These are phyloP conservation scores for Rhynchomys soricoides DNA, from an alignment of 2,113 vertebrate species.

Conservation along the genomic window DNA sequence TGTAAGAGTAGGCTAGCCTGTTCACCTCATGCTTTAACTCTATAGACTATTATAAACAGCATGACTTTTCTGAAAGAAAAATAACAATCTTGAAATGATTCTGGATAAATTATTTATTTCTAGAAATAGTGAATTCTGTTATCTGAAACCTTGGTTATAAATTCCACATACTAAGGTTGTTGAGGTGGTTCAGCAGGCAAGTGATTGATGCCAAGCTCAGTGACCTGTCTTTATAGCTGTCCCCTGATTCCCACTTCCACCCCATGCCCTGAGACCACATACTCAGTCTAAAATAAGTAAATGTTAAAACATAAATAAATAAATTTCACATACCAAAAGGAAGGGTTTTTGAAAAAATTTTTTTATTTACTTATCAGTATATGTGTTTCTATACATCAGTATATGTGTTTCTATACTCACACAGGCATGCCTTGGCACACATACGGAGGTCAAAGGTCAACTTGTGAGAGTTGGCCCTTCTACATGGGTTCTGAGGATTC, in stretches of 20 bases:
- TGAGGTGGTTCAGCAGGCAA: background rate
- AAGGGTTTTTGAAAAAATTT: background rate
- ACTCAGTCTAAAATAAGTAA: background rate
- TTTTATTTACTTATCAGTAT: background rate
- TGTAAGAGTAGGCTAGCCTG: background rate
- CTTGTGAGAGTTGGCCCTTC: background rate
- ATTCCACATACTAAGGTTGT: conserved; percentile 28
- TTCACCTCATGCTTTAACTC: background rate
- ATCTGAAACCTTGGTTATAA: conserved; percentile 54
- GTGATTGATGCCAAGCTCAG: no score
- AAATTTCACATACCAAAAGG: background rate
- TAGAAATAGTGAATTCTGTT: conserved; percentile 18
- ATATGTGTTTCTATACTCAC: no score
- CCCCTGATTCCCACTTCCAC: background rate
- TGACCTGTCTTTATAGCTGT: background rate
- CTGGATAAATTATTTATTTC: conserved; percentile 46
- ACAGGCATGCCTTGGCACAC: background rate
- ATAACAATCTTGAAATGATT: background rate
- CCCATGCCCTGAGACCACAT: background rate
- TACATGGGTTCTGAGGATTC: background rate
- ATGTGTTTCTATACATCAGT: background rate
- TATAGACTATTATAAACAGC: conserved; percentile 21
- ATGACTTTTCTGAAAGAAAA: conserved; percentile 38
- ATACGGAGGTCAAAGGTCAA: background rate
- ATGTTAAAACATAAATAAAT: background rate